Evolutionary conservation across 2,888 invertebrate genomes (phyloP), one percentile per base, ranked within the genome.

Genomic region (Beris morrisii): DNA sequence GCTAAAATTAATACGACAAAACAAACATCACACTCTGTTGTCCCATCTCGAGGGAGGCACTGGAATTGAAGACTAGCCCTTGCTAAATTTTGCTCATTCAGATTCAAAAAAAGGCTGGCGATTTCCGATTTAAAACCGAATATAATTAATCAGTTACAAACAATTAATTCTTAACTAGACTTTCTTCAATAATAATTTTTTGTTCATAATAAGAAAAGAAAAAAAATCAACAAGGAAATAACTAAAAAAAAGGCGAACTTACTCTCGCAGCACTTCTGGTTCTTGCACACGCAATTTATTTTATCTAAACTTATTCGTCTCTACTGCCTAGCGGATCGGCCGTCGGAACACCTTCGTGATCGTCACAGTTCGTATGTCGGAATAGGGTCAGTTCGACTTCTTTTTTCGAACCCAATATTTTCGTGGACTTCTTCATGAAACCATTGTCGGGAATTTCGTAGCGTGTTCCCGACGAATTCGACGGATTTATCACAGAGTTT

Each of bases 391-490:
- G 67, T 72, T 81, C 81, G n/a, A 81, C 77, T 70, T 80, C 79
- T 11, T 74, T 75, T 3, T 73, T 69, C 69, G 75, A 74, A 12
- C 80, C 79, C 6, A 81, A 72, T 22, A 79, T 66, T 31, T 75
- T 75, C 13, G 73, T 72, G 3, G 78, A 75, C 58, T 73, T 77
- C 44, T 73, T 70, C 75, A 76, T 78, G 61, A 75, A 76, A 12
- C 77, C 75, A 69, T 75, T 78, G 45, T 80, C 81, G 0, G 81
- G 81, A 67, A 76, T 71, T 70, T 79, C 79, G 64, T 79, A 79
- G n/a, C 68, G 67, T 31, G 70, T 65, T 6, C 43, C 50, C n/a
- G 57, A 11, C 1, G 15, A 38, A 38, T 38, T 38, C 4, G 38
- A 38, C 38, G 38, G 9, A 38, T 5, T 9, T 57, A 48, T 48